Evolutionary conservation across 2,797 vertebrate species (phyloP).

Genomic region (Sarcophilus harrisii): DNA sequence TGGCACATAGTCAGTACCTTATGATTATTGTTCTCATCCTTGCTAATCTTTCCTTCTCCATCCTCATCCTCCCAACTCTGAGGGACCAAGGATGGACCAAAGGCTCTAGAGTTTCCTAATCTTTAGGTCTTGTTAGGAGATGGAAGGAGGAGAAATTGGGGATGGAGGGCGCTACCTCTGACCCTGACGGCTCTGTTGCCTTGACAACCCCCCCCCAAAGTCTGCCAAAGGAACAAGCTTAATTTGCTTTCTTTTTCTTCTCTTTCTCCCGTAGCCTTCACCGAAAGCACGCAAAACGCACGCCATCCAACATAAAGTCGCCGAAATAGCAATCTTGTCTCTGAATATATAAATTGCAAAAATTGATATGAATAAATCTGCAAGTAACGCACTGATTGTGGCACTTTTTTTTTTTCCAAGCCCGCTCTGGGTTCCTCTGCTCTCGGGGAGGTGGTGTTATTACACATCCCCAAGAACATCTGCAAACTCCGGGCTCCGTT

Average conservation of each 20-base stretch:
- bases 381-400: conserved; percentile 93
- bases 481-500: conserved; percentile 90
- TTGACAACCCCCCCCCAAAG: conserved; percentile 71
- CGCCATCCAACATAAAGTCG: conserved; percentile 90
- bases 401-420: conserved; percentile 91
- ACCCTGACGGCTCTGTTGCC: conserved; percentile 55
- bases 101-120: conserved; percentile 40
- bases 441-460: conserved; percentile 88
- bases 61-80: background rate
- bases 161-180: background rate
- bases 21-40: background rate
- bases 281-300: conserved; percentile 78
- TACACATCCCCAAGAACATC: conserved; percentile 93
- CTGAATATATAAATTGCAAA: conserved; percentile 97
- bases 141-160: conserved; percentile 36
- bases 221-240: conserved; percentile 54
- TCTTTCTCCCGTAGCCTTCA: conserved; percentile 51
- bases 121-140: conserved; percentile 62
- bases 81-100: background rate
- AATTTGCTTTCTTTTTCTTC: conserved; percentile 75
- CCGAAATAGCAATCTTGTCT: conserved; percentile 93
- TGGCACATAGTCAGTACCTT: background rate
- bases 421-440: conserved; percentile 81
- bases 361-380: conserved; percentile 97
- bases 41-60: background rate